Evolutionary conservation across 2,797 vertebrate genomes (phyloP).

Genomic region (Antennarius maculatus): DNA sequence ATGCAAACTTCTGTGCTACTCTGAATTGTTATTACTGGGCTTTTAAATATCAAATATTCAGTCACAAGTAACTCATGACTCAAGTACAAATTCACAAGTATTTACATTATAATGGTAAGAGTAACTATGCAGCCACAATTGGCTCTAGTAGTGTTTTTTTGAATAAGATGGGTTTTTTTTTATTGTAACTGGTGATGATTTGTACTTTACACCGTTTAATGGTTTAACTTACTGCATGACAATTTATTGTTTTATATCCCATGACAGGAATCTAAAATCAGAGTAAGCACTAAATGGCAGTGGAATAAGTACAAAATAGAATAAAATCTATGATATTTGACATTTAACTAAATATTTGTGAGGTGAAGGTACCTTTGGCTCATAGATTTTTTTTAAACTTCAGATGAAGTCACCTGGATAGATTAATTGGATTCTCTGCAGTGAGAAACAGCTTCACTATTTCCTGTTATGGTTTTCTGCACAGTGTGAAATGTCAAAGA

Average conservation of each 20-base stretch:
- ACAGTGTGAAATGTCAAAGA: conserved; percentile 16
- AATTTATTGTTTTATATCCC: no score
- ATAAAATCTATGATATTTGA: no score
- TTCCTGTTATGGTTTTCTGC: conserved; percentile 10
- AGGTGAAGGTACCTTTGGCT: no score
- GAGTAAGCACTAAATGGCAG: no score
- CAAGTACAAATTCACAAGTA: background rate
- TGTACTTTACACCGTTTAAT: background rate
- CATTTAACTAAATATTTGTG: no score
- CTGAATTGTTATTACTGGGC: background rate
- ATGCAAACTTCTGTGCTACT: background rate
- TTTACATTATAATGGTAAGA: background rate
- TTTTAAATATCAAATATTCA: no score
- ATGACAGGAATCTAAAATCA: no score
- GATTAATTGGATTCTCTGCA: background rate
- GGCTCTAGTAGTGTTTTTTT: background rate
- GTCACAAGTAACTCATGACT: background rate
- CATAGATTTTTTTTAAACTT: background rate
- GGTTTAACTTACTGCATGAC: no score
- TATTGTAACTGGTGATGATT: background rate
- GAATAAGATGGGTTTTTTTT: background rate
- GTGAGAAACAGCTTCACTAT: background rate
- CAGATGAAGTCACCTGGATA: background rate
- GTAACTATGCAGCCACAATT: background rate
- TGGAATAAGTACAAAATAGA: no score